Percentiles rank a stretch among this genome's conserved stretches.
These are phyloP conservation scores for Pipa parva DNA, from an alignment of 2,113 vertebrate species.

Conservation along the genomic window DNA sequence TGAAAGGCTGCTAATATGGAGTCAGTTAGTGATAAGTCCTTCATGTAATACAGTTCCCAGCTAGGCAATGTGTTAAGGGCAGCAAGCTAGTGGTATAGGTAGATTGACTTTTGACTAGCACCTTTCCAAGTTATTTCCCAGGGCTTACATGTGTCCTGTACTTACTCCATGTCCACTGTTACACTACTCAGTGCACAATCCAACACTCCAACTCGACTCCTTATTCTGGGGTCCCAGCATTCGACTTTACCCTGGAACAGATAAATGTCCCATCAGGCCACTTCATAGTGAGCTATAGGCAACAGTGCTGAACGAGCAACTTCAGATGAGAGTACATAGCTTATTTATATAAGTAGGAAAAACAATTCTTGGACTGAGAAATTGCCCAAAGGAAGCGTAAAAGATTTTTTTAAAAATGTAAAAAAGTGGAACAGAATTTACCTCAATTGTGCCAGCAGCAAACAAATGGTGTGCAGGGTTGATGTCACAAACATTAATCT, in stretches of 20 bases:
- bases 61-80: too few relatives aligned
- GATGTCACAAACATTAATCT: slow-evolving; percentile 90
- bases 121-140: too few relatives aligned
- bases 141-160: too few relatives aligned
- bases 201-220: slow-evolving; percentile 77
- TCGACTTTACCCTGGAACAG: slow-evolving; percentile 83
- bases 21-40: too few relatives aligned
- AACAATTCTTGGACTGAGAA: background rate
- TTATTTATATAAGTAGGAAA: background rate
- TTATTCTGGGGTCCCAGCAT: slow-evolving; percentile 91
- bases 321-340: background rate
- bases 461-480: slow-evolving; percentile 87
- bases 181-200: slow-evolving; percentile 89
- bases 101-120: too few relatives aligned
- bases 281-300: slow-evolving; percentile 19
- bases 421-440: slow-evolving; percentile 52
- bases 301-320: slow-evolving; percentile 22
- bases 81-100: too few relatives aligned
- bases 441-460: slow-evolving; percentile 85
- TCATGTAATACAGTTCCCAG: too few relatives aligned
- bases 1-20: too few relatives aligned
- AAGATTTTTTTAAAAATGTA: background rate
- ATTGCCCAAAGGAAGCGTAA: slow-evolving; percentile 18
- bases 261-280: slow-evolving; percentile 5
- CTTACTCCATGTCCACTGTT: slow-evolving; percentile 83